Conservation (phyloP, 1,140 invertebrate genomes). For the Heliconius melpomene region DNA sequence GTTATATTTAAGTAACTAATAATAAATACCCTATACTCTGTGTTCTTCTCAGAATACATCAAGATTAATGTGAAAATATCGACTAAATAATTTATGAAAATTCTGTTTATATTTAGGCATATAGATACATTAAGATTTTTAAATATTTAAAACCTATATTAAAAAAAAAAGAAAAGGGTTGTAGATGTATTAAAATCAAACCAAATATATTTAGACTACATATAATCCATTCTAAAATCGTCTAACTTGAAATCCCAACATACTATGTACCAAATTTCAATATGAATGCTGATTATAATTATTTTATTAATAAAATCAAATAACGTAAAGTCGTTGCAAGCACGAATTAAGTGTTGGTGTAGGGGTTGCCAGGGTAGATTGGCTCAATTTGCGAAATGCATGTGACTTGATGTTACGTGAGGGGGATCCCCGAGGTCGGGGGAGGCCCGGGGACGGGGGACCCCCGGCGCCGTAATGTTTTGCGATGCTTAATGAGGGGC, state of each 20-base stretch:
- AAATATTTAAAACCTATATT: too few species aligned
- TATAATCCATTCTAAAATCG: background rate
- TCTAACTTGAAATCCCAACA: background rate
- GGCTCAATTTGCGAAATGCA: conserved; percentile 63
- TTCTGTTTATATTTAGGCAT: too few species aligned
- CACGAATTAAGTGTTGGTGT: conserved; percentile 28
- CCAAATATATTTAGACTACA: too few species aligned
- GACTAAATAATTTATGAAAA: too few species aligned
- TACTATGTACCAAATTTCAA: background rate
- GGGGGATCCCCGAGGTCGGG: conserved; percentile 31
- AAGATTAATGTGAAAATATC: too few species aligned
- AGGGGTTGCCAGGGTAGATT: conserved; percentile 61
- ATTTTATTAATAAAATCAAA: conserved; percentile 18
- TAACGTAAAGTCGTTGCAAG: conserved; percentile 12
- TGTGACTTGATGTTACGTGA: conserved; percentile 47
- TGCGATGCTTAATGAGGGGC: conserved; percentile 40
- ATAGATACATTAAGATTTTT: too few species aligned
- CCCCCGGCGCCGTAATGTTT: conserved; percentile 31
- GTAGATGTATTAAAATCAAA: too few species aligned
- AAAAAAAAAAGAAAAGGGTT: too few species aligned
- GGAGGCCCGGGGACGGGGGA: conserved; percentile 17
- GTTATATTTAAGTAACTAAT: too few species aligned
- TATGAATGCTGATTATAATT: background rate
- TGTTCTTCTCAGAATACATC: too few species aligned
- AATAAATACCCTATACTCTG: too few species aligned